Evolutionary conservation across 2,797 vertebrate species (phyloP).

Genomic region (Chaetodon trifasciatus): DNA sequence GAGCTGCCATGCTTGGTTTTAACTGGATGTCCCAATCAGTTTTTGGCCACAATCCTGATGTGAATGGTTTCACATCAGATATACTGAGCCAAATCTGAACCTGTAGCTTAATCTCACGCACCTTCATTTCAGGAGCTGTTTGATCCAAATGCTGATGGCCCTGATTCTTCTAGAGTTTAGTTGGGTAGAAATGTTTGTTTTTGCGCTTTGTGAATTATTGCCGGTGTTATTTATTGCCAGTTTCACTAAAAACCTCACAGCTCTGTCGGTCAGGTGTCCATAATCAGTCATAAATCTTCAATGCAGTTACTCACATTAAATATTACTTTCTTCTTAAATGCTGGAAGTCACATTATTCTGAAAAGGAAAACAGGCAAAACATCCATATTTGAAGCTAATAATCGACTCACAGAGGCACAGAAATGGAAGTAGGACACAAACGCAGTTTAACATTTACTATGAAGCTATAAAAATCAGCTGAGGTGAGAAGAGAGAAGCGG

Average conservation of each 20-base stretch:
- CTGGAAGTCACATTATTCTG: not conserved
- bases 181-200: not conserved
- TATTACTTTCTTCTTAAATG: too few relatives aligned
- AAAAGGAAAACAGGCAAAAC: not conserved
- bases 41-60: too few relatives aligned
- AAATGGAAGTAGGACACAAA: not conserved
- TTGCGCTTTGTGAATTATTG: too few relatives aligned
- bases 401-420: not conserved
- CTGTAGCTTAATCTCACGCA: not conserved
- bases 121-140: not conserved
- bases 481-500: not conserved
- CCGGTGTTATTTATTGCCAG: not conserved
- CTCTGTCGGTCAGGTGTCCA: not conserved
- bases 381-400: not conserved
- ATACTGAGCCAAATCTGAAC: not conserved
- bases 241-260: not conserved
- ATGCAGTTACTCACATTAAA: not conserved
- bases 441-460: not conserved
- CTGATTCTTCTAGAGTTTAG: not conserved
- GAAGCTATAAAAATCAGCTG: not conserved
- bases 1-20: too few relatives aligned
- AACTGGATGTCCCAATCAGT: too few relatives aligned
- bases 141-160: not conserved
- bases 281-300: not conserved
- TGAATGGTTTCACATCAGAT: not conserved